Conservation (phyloP, 2,888 invertebrate species). For the Melitaea athalia region DNA sequence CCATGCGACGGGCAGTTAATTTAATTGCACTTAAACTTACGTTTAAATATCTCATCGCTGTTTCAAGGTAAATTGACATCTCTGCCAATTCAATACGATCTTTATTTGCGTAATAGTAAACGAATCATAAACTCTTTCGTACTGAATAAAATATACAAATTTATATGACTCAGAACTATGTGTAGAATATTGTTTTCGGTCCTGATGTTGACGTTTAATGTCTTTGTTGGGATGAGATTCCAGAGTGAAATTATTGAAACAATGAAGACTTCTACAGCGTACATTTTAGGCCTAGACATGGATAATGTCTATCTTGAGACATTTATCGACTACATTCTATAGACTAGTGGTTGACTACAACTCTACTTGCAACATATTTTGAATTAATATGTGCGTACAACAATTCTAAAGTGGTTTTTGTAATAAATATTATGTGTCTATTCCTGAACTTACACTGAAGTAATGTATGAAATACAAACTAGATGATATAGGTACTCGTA, state of each 20-base stretch:
- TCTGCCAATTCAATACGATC: constrained; percentile 15
- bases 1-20: constrained; percentile 69
- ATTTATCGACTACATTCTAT: background rate
- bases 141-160: constrained; percentile 50
- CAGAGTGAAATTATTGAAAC: constrained; percentile 55
- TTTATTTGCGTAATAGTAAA: constrained; percentile 12
- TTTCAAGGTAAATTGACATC: constrained; percentile 12
- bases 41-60: constrained; percentile 31
- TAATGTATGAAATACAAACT: too few species aligned
- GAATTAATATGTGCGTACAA: background rate
- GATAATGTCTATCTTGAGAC: constrained; percentile 26
- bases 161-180: constrained; percentile 68
- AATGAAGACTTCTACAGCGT: constrained; percentile 33
- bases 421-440: too few species aligned
- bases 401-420: too few species aligned
- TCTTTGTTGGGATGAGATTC: constrained; percentile 71
- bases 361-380: background rate
- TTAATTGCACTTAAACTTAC: constrained; percentile 61
- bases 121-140: constrained; percentile 40
- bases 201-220: constrained; percentile 70
- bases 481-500: too few species aligned
- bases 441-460: too few species aligned
- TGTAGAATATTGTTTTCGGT: constrained; percentile 72
- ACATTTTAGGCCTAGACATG: constrained; percentile 35
- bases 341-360: background rate